Evolutionary conservation across 2,113 vertebrate genomes (phyloP).

Genomic region (Thryonomys swinderianus): DNA sequence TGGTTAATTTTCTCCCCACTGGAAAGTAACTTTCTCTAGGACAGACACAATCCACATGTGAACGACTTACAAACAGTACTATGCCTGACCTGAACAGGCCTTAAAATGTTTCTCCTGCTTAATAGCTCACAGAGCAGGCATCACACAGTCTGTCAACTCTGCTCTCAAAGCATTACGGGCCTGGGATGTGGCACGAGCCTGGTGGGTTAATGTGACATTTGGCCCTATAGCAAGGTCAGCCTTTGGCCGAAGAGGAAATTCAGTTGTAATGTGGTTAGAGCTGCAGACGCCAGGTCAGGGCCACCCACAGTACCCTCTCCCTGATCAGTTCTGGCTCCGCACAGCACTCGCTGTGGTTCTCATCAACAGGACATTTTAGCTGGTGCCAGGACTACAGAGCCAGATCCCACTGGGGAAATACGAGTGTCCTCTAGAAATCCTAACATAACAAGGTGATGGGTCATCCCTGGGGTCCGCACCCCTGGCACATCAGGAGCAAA

Average conservation of each 20-base stretch:
- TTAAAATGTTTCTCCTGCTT: background rate
- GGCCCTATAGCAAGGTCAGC: background rate
- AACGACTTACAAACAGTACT: background rate
- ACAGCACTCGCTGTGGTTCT: background rate
- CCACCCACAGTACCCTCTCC: background rate
- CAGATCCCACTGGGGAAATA: background rate
- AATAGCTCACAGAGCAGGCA: background rate
- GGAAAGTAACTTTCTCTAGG: background rate
- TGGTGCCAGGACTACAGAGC: background rate
- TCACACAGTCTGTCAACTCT: background rate
- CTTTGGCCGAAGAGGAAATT: background rate
- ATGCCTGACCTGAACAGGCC: background rate
- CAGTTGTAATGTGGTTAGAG: background rate
- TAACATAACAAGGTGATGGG: background rate
- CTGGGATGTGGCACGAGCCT: background rate
- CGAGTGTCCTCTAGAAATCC: background rate
- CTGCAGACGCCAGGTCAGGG: background rate
- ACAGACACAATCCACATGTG: background rate
- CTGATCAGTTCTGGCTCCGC: background rate
- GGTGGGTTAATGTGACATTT: background rate
- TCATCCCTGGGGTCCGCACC: background rate
- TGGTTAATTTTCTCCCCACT: background rate
- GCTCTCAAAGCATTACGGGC: background rate
- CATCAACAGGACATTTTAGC: background rate
- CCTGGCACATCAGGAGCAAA: background rate